Percentiles rank a stretch among this genome's conserved stretches.
Conservation (phyloP, 2,113 vertebrate genomes). For the Todiramphus saurophagus region DNA sequence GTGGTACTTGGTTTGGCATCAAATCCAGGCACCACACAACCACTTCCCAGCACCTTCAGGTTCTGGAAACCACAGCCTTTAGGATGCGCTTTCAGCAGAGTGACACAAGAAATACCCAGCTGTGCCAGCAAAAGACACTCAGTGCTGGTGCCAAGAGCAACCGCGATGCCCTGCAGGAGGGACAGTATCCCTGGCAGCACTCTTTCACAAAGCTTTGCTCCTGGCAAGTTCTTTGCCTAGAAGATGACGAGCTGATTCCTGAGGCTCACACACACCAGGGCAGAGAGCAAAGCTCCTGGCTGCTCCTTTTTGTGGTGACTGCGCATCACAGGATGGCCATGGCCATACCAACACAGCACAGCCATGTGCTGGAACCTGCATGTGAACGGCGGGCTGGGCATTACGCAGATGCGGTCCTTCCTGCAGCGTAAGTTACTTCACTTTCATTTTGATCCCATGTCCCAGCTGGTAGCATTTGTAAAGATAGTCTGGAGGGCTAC, state of each 20-base stretch:
- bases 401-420: rapidly evolving
- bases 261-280: background rate
- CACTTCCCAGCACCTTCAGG: background rate
- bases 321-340: rapidly evolving
- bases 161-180: rapidly evolving
- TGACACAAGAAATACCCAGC: rapidly evolving
- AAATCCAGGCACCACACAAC: background rate
- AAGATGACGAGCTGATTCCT: background rate
- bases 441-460: background rate
- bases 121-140: background rate
- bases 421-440: background rate
- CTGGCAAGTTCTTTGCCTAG: background rate
- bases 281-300: background rate
- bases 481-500: background rate
- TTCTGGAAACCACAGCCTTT: background rate
- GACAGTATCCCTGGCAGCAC: background rate
- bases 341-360: rapidly evolving
- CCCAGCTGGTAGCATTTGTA: background rate
- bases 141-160: background rate
- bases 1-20: background rate
- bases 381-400: rapidly evolving
- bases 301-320: background rate
- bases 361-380: background rate
- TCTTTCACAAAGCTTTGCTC: background rate
- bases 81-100: background rate